Evolutionary conservation across 2,888 invertebrate species (phyloP), one percentile per base, ranked within the genome.

Genomic region (Hydrotaea cyrtoneurina): DNA sequence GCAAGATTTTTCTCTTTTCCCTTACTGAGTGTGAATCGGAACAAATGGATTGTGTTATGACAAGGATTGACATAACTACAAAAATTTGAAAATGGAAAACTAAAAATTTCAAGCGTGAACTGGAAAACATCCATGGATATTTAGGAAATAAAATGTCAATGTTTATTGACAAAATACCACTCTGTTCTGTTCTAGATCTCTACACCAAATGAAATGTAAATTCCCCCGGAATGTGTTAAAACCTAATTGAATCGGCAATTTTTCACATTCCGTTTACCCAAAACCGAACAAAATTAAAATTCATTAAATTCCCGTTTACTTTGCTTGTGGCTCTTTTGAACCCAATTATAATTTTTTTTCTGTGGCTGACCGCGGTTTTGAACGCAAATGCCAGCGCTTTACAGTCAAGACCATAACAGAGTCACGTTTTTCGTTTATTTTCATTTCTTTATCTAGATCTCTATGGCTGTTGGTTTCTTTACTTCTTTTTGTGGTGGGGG

Each of bases 351-450:
- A 26, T 59, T 59, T 13, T 19, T n/a, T n/a, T n/a, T n/a, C n/a
- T n/a, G n/a, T 19, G 1, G 55, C 23, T 21, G 53, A n/a, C 19
- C n/a, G 36, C 17, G 13, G 5, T n/a, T 46, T 69, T 69, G 46
- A 46, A 21, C 39, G 26, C 11, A 39, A 66, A 69, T 66, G 10
- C 66, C 39, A n/a, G n/a, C n/a, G n/a, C n/a, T n/a, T n/a, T n/a
- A n/a, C n/a, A n/a, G n/a, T n/a, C n/a, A 39, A 11, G 11, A 39
- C 39, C 43, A 39, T 13, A 17, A 19, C 46, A 13, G 21, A 46
- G 69, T 69, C 69, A 69, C 69, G 69, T 69, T 69, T 69, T 69
- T 36, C 23, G n/a, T n/a, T 13, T 69, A 23, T 69, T 69, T 69
- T n/a, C n/a, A n/a, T n/a, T n/a, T n/a, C n/a, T n/a, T 69, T 23